Conservation (phyloP, 2,888 invertebrate species). For the Neoascia interrupta region DNA sequence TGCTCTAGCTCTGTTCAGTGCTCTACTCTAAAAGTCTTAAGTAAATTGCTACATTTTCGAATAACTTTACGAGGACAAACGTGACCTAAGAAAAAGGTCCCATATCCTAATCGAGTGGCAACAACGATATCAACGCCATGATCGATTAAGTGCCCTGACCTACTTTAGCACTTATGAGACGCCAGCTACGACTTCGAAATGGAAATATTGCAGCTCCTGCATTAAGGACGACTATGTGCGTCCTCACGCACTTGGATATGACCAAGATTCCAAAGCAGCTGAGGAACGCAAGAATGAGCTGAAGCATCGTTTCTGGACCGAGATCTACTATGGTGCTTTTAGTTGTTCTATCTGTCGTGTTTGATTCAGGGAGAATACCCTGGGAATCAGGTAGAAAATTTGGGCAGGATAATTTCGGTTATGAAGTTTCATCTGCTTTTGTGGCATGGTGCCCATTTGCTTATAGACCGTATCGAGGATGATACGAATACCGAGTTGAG, state of each 20-base stretch:
- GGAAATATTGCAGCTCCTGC: constrained; percentile 99
- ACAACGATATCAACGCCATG: constrained; percentile 99
- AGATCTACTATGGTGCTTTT: constrained; percentile 98
- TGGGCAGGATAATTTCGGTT: constrained; percentile 97
- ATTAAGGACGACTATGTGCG: constrained; percentile 98
- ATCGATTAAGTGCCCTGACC: constrained; percentile 98
- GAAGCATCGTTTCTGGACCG: constrained; percentile 99
- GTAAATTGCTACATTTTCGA: too few relatives aligned
- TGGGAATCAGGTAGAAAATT: constrained; percentile 95
- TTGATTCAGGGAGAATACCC: constrained; percentile 96
- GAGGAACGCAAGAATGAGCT: constrained; percentile 94
- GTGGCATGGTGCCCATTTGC: constrained; percentile 95
- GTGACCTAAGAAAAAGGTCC: constrained; percentile 94
- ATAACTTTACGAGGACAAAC: constrained; percentile 93
- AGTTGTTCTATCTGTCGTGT: constrained; percentile 97
- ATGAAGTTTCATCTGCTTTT: constrained; percentile 97
- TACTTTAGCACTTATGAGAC: constrained; percentile 95
- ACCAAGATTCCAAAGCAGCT: constrained; percentile 93
- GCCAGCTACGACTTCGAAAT: constrained; percentile 99
- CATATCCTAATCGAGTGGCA: constrained; percentile 98
- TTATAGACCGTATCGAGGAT: constrained; percentile 95
- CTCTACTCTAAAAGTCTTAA: too few relatives aligned
- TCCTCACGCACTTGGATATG: constrained; percentile 97
- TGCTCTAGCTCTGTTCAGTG: too few relatives aligned
- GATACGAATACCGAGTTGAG: constrained; percentile 92